Evolutionary conservation across 2,113 vertebrate species (phyloP).

Genomic region (Syrmaticus mikado): DNA sequence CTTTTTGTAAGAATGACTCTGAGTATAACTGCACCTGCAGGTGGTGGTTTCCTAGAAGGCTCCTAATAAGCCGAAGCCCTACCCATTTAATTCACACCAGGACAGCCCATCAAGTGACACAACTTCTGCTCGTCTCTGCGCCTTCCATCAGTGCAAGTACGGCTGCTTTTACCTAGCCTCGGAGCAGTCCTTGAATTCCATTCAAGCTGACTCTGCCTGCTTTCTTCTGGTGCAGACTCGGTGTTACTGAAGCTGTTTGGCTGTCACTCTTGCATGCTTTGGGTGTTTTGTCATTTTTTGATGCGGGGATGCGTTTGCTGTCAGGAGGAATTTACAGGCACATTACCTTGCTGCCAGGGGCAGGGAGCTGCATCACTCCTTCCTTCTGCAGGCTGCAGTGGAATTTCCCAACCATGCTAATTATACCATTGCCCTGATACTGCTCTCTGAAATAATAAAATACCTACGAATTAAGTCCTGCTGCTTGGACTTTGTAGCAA

Average conservation of each 20-base stretch:
- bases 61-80: neutral
- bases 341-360: conserved; percentile 61
- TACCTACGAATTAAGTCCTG: conserved; percentile 15
- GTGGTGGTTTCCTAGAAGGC: neutral
- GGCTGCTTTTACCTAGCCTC: conserved; percentile 12
- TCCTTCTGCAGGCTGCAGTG: conserved; percentile 31
- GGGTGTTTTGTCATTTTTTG: conserved; percentile 69
- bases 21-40: neutral
- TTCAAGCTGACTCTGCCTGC: conserved; percentile 36
- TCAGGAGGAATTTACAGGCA: conserved; percentile 73
- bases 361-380: neutral
- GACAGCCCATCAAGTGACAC: conserved; percentile 6
- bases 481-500: conserved; percentile 37
- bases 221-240: conserved; percentile 3
- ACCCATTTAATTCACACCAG: neutral
- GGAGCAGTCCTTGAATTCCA: neutral
- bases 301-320: conserved; percentile 65
- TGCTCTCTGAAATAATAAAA: conserved; percentile 46
- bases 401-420: conserved; percentile 62
- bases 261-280: conserved; percentile 69
- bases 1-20: neutral
- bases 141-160: neutral
- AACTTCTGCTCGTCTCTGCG: conserved; percentile 8
- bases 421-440: conserved; percentile 39
- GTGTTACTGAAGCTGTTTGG: conserved; percentile 52